Percentiles rank a stretch among this genome's conserved stretches.
These are phyloP conservation scores for Zoanthus sansibaricus DNA, from an alignment of 92 coral and sea anemone genomes.

Conservation along the genomic window DNA sequence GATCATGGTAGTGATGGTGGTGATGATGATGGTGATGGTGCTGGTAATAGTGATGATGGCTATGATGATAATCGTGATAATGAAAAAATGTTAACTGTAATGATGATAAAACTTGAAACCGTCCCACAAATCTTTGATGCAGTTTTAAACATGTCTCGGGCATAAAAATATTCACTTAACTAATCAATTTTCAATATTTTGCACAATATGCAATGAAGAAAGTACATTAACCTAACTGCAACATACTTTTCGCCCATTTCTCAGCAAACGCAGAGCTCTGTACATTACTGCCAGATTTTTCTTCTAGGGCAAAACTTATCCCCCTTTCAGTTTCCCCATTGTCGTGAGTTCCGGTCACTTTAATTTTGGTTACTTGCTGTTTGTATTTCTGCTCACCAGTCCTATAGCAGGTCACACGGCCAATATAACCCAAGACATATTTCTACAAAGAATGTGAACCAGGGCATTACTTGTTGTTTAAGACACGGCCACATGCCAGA, in stretches of 20 bases:
- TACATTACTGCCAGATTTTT: neutral
- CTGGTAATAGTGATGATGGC: no score
- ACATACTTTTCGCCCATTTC: conserved; percentile 82
- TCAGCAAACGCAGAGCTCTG: neutral
- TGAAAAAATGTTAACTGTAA: no score
- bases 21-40: no score
- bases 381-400: conserved; percentile 46
- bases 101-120: no score
- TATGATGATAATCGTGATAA: no score
- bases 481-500: neutral
- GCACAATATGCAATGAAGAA: no score
- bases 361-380: conserved; percentile 39
- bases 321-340: conserved; percentile 21
- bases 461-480: no score
- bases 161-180: no score
- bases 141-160: neutral
- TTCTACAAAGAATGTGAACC: conserved; percentile 58
- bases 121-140: no score
- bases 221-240: neutral
- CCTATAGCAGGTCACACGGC: conserved; percentile 74
- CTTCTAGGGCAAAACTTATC: conserved; percentile 11
- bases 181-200: no score
- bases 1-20: no score
- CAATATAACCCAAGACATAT: conserved; percentile 78
- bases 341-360: conserved; percentile 50